These are phyloP conservation scores for Girardinichthys multiradiatus DNA, from an alignment of 2,113 vertebrate species.

Conservation along the genomic window DNA sequence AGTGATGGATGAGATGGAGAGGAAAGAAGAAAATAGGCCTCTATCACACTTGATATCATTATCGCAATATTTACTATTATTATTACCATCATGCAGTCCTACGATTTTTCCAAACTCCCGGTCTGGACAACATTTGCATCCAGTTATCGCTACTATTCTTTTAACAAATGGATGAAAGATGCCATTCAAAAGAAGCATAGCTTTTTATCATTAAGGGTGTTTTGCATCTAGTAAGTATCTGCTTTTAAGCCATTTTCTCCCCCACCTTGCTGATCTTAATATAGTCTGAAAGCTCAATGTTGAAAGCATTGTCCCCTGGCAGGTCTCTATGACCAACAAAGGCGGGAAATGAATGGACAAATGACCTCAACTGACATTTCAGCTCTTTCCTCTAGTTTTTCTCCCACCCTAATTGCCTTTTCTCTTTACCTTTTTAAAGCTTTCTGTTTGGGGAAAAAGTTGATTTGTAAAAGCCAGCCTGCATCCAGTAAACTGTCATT, in stretches of 20 bases:
- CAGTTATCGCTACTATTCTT: too few relatives aligned
- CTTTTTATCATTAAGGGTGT: too few relatives aligned
- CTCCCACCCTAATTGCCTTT: slow-evolving; percentile 16
- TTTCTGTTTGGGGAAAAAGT: background rate
- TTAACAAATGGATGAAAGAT: too few relatives aligned
- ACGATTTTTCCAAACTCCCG: too few relatives aligned
- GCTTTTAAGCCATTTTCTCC: background rate
- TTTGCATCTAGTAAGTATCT: background rate
- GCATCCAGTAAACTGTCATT: background rate
- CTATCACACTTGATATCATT: too few relatives aligned
- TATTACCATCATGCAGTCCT: too few relatives aligned
- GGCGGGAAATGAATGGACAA: slow-evolving; percentile 81
- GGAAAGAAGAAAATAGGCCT: too few relatives aligned
- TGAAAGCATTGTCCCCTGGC: slow-evolving; percentile 27
- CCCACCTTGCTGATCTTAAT: slow-evolving; percentile 7
- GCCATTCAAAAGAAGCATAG: too few relatives aligned
- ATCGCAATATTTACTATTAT: too few relatives aligned
- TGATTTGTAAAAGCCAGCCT: background rate
- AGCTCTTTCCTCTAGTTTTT: slow-evolving; percentile 13
- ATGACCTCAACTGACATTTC: slow-evolving; percentile 59
- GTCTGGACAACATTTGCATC: too few relatives aligned
- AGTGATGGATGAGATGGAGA: too few relatives aligned
- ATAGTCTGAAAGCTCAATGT: slow-evolving; percentile 7
- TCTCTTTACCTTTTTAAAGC: slow-evolving; percentile 13
- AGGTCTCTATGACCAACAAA: slow-evolving; percentile 67